phyloP scores from a whole-genome alignment of 2,113 vertebrate genomes.

The Menidia beryllina region DNA sequence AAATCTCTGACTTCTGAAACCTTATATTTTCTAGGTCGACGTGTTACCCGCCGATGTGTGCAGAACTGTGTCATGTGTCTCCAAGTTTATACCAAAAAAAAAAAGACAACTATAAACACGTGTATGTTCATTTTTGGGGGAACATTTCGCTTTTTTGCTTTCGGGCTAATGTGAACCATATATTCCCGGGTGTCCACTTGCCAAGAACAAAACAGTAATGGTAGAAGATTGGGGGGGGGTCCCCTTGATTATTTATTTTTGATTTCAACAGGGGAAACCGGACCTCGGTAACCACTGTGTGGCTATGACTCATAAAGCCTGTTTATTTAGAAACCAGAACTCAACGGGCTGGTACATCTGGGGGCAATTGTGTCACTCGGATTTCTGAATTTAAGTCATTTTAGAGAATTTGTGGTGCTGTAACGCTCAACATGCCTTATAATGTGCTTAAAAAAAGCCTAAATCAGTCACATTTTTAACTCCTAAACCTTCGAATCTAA shows the following conservation, averaged over 20 bases:
- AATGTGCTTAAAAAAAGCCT: too few species aligned
- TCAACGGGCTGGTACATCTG: slow-evolving; percentile 79
- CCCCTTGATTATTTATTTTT: slow-evolving; percentile 82
- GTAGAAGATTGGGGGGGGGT: slow-evolving; percentile 65
- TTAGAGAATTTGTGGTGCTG: slow-evolving; percentile 45
- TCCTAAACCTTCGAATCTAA: slow-evolving; percentile 4
- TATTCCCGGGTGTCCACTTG: slow-evolving; percentile 32
- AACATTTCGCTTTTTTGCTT: slow-evolving; percentile 67
- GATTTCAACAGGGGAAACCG: slow-evolving; percentile 77
- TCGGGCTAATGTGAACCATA: slow-evolving; percentile 77
- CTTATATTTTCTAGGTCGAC: neutral
- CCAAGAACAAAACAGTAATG: slow-evolving; percentile 69
- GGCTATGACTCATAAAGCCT: slow-evolving; percentile 80
- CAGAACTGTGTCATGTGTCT: neutral
- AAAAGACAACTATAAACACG: slow-evolving; percentile 20
- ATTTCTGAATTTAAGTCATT: slow-evolving; percentile 65
- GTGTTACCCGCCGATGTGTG: slow-evolving; percentile 1
- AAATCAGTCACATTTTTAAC: too few species aligned
- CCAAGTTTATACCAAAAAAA: slow-evolving; percentile 18
- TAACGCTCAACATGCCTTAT: slow-evolving; percentile 12
- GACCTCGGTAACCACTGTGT: slow-evolving; percentile 75
- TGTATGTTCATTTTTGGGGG: slow-evolving; percentile 52
- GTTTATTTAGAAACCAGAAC: slow-evolving; percentile 83
- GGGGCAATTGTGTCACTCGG: slow-evolving; percentile 76
- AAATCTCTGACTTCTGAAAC: neutral